These are phyloP conservation scores for Papilio aristodemus DNA, from an alignment of 1,140 invertebrate species.

Conservation along the genomic window DNA sequence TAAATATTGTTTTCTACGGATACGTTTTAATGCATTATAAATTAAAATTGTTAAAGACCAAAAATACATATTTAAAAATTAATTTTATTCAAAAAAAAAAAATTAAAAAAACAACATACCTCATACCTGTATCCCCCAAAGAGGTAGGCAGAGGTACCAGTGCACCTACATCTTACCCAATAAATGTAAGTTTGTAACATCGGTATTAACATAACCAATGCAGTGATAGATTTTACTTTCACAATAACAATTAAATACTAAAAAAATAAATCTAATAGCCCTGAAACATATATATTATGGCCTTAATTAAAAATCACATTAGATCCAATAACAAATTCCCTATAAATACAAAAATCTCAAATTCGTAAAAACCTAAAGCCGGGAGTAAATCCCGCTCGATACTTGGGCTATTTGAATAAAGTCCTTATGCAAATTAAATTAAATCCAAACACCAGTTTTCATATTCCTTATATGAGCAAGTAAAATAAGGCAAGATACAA, in stretches of 20 bases:
- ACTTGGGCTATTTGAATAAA: neutral
- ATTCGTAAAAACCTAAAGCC: neutral
- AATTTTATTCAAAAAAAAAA: too few species aligned
- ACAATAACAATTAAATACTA: constrained; percentile 25
- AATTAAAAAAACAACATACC: too few species aligned
- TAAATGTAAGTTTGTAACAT: neutral
- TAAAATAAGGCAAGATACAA: constrained; percentile 21
- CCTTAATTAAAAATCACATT: constrained; percentile 34
- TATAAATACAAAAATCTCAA: constrained; percentile 33
- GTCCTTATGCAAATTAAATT: neutral
- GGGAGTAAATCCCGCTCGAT: neutral
- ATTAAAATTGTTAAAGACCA: too few species aligned
- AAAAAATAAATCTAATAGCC: constrained; percentile 27
- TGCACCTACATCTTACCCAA: too few species aligned
- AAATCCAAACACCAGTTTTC: constrained; percentile 10
- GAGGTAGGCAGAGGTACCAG: too few species aligned
- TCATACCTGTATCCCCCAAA: too few species aligned
- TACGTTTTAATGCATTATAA: too few species aligned
- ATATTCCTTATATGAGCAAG: constrained; percentile 13
- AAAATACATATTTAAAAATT: too few species aligned
- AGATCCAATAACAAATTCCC: constrained; percentile 32
- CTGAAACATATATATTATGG: constrained; percentile 32
- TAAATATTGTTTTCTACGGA: too few species aligned
- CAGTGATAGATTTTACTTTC: constrained; percentile 5
- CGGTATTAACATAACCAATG: constrained; percentile 6